phyloP scores from a whole-genome alignment of 2,797 vertebrate genomes.

The Agapornis canus region DNA sequence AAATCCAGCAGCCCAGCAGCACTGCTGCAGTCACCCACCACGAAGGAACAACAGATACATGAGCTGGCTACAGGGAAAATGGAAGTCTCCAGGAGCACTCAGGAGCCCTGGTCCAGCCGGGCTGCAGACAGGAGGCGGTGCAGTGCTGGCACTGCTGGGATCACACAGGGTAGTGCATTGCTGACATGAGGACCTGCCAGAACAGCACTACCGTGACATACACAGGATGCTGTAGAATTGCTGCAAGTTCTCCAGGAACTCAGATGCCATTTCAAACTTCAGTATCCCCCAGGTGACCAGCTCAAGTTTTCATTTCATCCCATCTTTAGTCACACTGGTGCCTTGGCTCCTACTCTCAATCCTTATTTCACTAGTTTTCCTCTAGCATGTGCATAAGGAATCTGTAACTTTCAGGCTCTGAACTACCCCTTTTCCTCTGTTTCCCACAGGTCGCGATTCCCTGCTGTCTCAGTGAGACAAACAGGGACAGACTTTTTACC shows the following conservation, averaged over 20 bases:
- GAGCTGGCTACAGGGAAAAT: neutral
- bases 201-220: rapidly evolving
- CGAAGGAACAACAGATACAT: neutral
- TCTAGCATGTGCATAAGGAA: neutral
- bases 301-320: neutral
- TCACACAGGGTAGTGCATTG: neutral
- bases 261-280: neutral
- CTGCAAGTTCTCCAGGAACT: neutral
- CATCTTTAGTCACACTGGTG: neutral
- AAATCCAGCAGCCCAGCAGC: neutral
- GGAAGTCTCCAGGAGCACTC: neutral
- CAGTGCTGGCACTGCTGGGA: neutral
- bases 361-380: neutral
- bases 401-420: neutral
- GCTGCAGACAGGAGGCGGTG: neutral
- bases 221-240: neutral
- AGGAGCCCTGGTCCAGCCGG: neutral
- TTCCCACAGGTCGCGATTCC: neutral
- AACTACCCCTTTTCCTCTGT: rapidly evolving
- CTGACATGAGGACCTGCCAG: neutral
- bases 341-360: neutral
- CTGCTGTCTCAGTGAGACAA: neutral
- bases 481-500: constrained; percentile 70
- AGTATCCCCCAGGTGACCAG: neutral
- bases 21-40: neutral